Conservation (phyloP, 1,140 invertebrate species). For the Phenacoccus solenopsis region DNA sequence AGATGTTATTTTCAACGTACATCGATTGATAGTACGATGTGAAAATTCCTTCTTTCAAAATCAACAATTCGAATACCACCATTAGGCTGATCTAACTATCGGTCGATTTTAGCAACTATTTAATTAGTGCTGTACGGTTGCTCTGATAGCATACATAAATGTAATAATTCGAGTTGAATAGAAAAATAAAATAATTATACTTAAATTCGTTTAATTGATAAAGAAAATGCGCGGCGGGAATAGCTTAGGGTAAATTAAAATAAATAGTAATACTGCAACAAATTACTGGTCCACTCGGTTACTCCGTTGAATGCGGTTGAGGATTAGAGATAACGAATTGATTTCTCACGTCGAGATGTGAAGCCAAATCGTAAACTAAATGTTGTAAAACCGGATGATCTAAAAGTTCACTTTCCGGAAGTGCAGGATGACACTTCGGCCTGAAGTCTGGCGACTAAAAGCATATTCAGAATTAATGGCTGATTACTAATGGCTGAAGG, state of each 20-base stretch:
- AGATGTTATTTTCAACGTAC: too few species aligned
- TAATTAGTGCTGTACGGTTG: too few species aligned
- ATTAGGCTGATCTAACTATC: too few species aligned
- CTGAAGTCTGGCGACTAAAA: slow-evolving; percentile 39
- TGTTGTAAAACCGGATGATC: slow-evolving; percentile 74
- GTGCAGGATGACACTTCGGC: slow-evolving; percentile 66
- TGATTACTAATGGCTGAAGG: too few species aligned
- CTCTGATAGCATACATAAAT: too few species aligned
- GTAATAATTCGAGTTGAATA: background rate
- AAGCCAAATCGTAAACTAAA: slow-evolving; percentile 67
- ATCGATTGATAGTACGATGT: too few species aligned
- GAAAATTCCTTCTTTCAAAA: too few species aligned
- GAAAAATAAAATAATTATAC: background rate
- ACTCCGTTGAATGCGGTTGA: slow-evolving; percentile 8
- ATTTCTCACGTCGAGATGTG: slow-evolving; percentile 62
- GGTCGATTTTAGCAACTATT: too few species aligned
- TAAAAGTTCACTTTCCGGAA: slow-evolving; percentile 77
- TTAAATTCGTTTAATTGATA: background rate
- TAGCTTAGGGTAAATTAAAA: background rate
- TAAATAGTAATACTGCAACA: slow-evolving; percentile 13
- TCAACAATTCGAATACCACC: too few species aligned
- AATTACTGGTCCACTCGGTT: slow-evolving; percentile 9
- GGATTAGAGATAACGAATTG: slow-evolving; percentile 40
- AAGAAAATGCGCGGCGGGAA: background rate
- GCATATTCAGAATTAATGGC: too few species aligned